Base-by-base conservation (phyloP, 2,797 vertebrate species). In the Geotria australis region DNA sequence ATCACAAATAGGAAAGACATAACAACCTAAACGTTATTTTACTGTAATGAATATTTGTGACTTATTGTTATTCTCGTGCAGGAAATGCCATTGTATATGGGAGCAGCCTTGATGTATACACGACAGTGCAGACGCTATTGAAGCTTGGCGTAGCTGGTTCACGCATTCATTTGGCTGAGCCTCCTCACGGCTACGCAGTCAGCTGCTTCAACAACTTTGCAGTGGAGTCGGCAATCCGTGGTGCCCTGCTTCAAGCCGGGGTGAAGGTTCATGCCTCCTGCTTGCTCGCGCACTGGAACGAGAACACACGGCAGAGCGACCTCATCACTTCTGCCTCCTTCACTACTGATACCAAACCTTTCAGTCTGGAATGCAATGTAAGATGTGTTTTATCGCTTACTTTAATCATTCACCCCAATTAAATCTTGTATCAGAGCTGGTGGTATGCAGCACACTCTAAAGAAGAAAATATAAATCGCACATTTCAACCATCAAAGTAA, bases 31-130 rank as follows among this genome's bases (percentile, higher is more conserved):
- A 38, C 24, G 38, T 38, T 38, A 24, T 38, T 2, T 38, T 38
- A 38, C 24, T 38, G 24, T 24, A 38, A 38, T 38, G 24, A 24
- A 24, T 38, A 38, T 38, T 24, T 38, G 24, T 38, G 24, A 24
- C 38, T 38, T 38, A 38, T 38, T 24, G 3, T 24, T 38, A 38
- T 38, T 46, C 46, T 60, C 48, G 56, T 63, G 57, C 65, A 96
- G 88, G 74, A 57, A 71, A 79, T 10, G 58, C 77, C 56, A 68
- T 98, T 57, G 72, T 98, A 60, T 94, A 85, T 5, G 89, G 89
- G 48, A 72, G 72, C 66, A 73, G 70, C 64, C 58, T 80, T 2
- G 84, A 95, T 11, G 66, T 68, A 59, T 89, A 78, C 68, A 82
- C 77, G 66, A 72, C 79, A 0, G 65, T 76, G 57, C 76, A 80